Evolutionary conservation across 2,888 invertebrate species (phyloP).

Genomic region (Notodonta dromedarius): DNA sequence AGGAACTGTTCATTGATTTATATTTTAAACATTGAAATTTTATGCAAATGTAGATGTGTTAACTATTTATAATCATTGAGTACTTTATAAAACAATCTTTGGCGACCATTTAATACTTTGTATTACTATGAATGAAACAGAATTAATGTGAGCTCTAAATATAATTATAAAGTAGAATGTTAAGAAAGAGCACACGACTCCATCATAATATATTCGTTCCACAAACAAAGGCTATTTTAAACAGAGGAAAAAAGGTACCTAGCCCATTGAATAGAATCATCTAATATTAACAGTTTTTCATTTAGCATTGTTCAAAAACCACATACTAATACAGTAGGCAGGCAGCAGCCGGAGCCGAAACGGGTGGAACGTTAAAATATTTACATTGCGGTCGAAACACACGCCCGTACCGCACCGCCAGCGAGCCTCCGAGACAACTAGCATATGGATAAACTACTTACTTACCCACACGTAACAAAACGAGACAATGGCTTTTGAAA

Average conservation of each 20-base stretch:
- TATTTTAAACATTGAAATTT: constrained; percentile 17
- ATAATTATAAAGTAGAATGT: neutral
- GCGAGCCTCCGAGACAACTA: constrained; percentile 47
- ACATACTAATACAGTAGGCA: constrained; percentile 52
- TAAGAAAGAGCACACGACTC: neutral
- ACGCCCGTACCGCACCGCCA: constrained; percentile 46
- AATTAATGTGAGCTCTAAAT: no score
- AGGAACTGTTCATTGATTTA: constrained; percentile 30
- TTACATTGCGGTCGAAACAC: constrained; percentile 67
- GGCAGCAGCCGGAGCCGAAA: constrained; percentile 44
- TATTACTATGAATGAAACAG: no score
- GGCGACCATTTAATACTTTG: no score
- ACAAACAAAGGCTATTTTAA: neutral
- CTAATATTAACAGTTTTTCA: constrained; percentile 28
- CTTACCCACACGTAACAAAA: constrained; percentile 20
- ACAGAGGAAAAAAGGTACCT: neutral
- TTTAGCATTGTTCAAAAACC: constrained; percentile 40
- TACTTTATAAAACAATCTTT: no score
- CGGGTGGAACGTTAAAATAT: constrained; percentile 67
- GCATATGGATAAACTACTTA: constrained; percentile 38
- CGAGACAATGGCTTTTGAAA: constrained; percentile 34
- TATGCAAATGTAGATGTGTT: constrained; percentile 13
- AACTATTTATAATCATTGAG: no score
- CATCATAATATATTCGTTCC: neutral
- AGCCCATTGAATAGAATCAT: constrained; percentile 20